A percentile compares a stretch with the other conserved stretches of the same genome.
Conservation (phyloP, 2,888 invertebrate genomes). For the Teinopalpus imperialis region DNA sequence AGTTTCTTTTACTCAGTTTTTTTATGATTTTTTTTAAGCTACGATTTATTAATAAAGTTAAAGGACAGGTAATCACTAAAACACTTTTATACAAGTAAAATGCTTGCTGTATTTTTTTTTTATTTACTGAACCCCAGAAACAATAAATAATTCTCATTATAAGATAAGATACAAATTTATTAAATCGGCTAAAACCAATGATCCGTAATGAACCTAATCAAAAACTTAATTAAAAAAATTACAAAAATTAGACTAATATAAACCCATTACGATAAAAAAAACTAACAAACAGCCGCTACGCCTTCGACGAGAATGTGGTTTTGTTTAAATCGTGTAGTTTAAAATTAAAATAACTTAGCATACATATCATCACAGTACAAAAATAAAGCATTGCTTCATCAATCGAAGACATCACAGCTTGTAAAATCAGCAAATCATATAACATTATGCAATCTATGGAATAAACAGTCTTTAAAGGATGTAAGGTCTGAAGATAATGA, state of each 20-base stretch:
- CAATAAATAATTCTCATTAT: slow-evolving; percentile 67
- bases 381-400: slow-evolving; percentile 78
- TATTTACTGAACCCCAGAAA: slow-evolving; percentile 71
- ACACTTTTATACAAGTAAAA: slow-evolving; percentile 15
- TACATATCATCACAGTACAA: slow-evolving; percentile 76
- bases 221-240: slow-evolving; percentile 30
- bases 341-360: slow-evolving; percentile 55
- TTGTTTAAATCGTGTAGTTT: slow-evolving; percentile 16
- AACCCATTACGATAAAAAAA: slow-evolving; percentile 15
- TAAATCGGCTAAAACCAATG: slow-evolving; percentile 43
- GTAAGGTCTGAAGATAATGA: slow-evolving; percentile 12
- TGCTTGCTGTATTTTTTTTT: slow-evolving; percentile 40
- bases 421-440: slow-evolving; percentile 57
- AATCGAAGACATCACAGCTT: slow-evolving; percentile 76
- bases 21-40: no score
- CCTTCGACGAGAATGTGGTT: slow-evolving; percentile 33
- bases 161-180: slow-evolving; percentile 55
- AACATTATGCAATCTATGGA: slow-evolving; percentile 36
- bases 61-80: no score
- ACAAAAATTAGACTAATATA: slow-evolving; percentile 20
- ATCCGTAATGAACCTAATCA: slow-evolving; percentile 44
- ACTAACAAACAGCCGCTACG: slow-evolving; percentile 45
- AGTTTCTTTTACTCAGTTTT: no score
- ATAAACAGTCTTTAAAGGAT: slow-evolving; percentile 37
- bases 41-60: no score